Evolutionary conservation across 2,797 vertebrate genomes (phyloP), one percentile per base, ranked within the genome.

Genomic region (Neoniphon sammara): DNA sequence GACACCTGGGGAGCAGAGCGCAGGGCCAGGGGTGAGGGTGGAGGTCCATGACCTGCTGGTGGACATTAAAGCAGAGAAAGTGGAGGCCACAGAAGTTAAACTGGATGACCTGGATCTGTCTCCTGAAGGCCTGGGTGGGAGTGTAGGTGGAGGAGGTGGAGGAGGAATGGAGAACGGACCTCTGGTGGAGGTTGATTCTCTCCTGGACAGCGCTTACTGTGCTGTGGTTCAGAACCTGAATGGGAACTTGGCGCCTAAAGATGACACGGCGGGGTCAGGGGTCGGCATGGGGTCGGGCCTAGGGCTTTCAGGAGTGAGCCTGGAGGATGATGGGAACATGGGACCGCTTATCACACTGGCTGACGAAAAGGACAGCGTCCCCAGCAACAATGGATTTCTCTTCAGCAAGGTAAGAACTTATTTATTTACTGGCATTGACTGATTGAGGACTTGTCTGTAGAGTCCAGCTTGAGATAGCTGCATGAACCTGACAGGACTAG

Each of bases 1-100:
- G 77, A 84, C 85, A 0, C 85, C 94, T 21, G 91, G 77, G 72
- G 82, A 95, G 76, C 95, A 94, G 72, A 87, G 93, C 61, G 86
- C 94, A 0, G 93, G 93, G 31, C 85, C 95, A 4, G 97, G 97
- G 4, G 97, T 98, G 0, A 94, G 97, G 14, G 97, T 99, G 58
- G 97, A 99, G 86, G 98, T 99, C 78, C 98, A 99, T 2, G 98
- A 99, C 82, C 95, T 99, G 72, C 92, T 99, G 78, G 98, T 99
- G 75, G 98, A 99, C 86, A 99, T 99, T 90, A 99, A 99, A 92
- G 98, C 98, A 18, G 98, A 99, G 87, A 99, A 99, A 79, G 98
- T 99, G 20, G 98, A 99, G 90, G 98, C 98, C 60, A 99, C 97
- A 0, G 98, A 99, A 88, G 98, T 99, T 59, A 99, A 99, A 86